phyloP scores from a whole-genome alignment of 2,797 vertebrate genomes.

The Brachymystax lenok region DNA sequence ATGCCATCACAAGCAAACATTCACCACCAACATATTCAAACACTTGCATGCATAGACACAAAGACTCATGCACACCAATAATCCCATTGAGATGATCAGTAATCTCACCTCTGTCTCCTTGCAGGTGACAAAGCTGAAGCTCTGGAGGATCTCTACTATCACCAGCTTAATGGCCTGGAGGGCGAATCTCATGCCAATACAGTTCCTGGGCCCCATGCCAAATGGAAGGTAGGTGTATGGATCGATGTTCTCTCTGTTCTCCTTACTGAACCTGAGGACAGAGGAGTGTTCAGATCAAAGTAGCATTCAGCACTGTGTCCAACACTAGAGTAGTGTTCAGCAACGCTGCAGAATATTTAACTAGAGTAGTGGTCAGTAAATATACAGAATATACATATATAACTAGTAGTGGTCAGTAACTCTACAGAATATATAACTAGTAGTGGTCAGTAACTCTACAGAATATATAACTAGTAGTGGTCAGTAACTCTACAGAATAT shows the following conservation, averaged over 20 bases:
- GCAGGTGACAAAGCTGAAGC: constrained; percentile 80
- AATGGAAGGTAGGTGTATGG: constrained; percentile 83
- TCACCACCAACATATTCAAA: neutral
- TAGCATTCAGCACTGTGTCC: too few relatives aligned
- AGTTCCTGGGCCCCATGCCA: constrained; percentile 86
- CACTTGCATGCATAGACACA: neutral
- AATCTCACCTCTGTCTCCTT: constrained; percentile 82
- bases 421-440: too few relatives aligned
- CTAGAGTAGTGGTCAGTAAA: too few relatives aligned
- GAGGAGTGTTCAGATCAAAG: neutral
- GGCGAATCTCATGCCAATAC: constrained; percentile 85
- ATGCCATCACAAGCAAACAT: too few relatives aligned
- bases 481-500: too few relatives aligned
- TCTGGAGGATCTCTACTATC: constrained; percentile 72
- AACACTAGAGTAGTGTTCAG: too few relatives aligned
- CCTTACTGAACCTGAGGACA: constrained; percentile 79
- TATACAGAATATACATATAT: too few relatives aligned
- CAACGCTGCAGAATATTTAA: too few relatives aligned
- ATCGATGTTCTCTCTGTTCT: constrained; percentile 75
- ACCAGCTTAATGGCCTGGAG: constrained; percentile 78
- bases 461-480: too few relatives aligned
- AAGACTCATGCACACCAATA: neutral
- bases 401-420: too few relatives aligned
- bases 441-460: too few relatives aligned
- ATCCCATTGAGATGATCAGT: neutral